Percentiles rank a stretch among this genome's conserved stretches.
Conservation (phyloP, 2,888 invertebrate species). For the Melanargia galathea region DNA sequence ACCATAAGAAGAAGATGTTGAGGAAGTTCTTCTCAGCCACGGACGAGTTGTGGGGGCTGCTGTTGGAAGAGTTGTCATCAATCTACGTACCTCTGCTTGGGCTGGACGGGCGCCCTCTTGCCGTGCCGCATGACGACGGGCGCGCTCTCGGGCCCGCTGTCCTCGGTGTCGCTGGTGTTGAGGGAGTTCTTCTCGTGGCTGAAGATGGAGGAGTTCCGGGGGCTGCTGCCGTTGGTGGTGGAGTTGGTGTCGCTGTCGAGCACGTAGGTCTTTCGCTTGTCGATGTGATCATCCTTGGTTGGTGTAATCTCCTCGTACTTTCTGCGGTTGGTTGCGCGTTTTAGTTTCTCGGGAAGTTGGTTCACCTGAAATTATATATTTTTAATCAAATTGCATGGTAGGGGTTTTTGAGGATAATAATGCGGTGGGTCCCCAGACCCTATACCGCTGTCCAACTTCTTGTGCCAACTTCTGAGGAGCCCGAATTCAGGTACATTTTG, state of each 20-base stretch:
- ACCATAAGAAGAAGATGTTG: no score
- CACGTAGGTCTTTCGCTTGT: conserved; percentile 75
- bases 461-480: no score
- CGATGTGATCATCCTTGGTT: conserved; percentile 57
- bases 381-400: conserved; percentile 55
- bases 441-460: no score
- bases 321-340: conserved; percentile 63
- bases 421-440: conserved; percentile 36
- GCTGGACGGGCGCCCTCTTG: conserved; percentile 53
- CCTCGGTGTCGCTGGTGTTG: conserved; percentile 70
- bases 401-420: conserved; percentile 49
- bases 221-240: conserved; percentile 76
- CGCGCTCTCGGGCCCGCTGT: conserved; percentile 73
- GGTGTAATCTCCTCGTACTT: conserved; percentile 73
- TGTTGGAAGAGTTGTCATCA: not conserved
- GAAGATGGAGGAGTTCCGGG: conserved; percentile 73
- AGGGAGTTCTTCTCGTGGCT: conserved; percentile 67
- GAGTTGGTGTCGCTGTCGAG: conserved; percentile 76
- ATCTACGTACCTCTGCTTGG: conserved; percentile 61
- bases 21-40: not conserved
- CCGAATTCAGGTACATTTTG: no score
- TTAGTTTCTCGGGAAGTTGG: conserved; percentile 58
- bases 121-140: conserved; percentile 66
- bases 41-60: no score
- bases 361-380: conserved; percentile 56